Conservation (phyloP, 2,113 vertebrate genomes). For the Ammodytes dubius region DNA sequence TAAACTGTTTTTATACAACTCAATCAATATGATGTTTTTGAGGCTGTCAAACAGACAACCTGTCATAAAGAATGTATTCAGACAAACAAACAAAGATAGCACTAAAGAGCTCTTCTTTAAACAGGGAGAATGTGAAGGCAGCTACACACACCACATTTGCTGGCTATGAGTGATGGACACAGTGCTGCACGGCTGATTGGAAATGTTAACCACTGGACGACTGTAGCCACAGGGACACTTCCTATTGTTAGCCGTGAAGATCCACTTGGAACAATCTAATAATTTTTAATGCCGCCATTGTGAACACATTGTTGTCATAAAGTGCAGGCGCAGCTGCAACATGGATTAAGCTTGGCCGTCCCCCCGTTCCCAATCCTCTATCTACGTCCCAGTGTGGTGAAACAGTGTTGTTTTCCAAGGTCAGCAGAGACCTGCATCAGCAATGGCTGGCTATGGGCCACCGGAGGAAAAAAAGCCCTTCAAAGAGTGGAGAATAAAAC, state of each 20-base stretch:
- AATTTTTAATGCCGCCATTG: slow-evolving; percentile 34
- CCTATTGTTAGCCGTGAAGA: slow-evolving; percentile 31
- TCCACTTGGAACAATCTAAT: slow-evolving; percentile 40
- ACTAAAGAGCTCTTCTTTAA: slow-evolving; percentile 1
- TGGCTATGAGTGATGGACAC: slow-evolving; percentile 21
- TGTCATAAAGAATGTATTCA: slow-evolving; percentile 16
- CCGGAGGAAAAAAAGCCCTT: neutral
- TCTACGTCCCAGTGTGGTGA: slow-evolving; percentile 14
- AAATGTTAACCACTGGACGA: slow-evolving; percentile 25
- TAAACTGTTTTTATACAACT: slow-evolving; percentile 11
- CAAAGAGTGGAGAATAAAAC: neutral
- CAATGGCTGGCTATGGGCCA: slow-evolving; percentile 3
- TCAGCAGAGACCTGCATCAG: slow-evolving; percentile 30
- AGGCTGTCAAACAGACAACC: neutral
- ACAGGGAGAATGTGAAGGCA: neutral
- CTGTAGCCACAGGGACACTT: slow-evolving; percentile 25
- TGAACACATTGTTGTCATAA: slow-evolving; percentile 43
- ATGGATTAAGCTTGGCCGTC: slow-evolving; percentile 37
- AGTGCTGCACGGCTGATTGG: slow-evolving; percentile 24
- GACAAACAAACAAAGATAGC: neutral
- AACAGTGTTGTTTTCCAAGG: slow-evolving; percentile 46
- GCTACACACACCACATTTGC: neutral
- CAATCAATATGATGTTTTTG: neutral
- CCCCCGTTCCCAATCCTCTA: slow-evolving; percentile 20
- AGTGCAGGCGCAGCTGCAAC: slow-evolving; percentile 11